Evolutionary conservation across 1,140 invertebrate species (phyloP).

Genomic region (Drosophila rufa): DNA sequence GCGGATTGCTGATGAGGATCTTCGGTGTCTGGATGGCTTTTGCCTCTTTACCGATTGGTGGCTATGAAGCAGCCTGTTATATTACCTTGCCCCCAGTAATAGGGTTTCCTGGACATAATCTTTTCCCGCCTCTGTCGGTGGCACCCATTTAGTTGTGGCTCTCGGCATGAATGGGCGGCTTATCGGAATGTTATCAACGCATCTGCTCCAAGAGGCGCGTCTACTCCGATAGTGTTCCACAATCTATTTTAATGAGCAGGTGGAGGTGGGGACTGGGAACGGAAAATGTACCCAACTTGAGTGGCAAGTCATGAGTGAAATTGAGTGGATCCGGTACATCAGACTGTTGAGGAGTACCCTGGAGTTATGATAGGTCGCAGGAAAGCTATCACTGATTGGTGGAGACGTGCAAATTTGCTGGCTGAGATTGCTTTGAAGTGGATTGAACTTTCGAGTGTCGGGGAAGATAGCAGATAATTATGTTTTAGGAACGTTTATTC

Average conservation of each 20-base stretch:
- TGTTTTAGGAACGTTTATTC: not conserved
- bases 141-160: not conserved
- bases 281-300: not conserved
- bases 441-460: not conserved
- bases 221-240: not conserved
- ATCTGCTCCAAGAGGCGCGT: conserved; percentile 6
- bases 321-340: not conserved
- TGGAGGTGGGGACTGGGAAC: not conserved
- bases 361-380: not conserved
- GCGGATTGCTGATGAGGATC: too few species aligned
- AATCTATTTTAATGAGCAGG: conserved; percentile 21
- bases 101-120: not conserved
- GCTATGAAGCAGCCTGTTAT: too few species aligned
- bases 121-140: not conserved
- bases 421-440: conserved; percentile 18
- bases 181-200: conserved; percentile 3
- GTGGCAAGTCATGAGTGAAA: conserved; percentile 13
- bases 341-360: not conserved
- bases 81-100: not conserved
- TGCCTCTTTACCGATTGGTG: too few species aligned
- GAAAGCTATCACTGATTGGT: not conserved
- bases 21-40: too few species aligned
- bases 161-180: conserved; percentile 7
- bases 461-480: not conserved
- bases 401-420: not conserved